Conservation (phyloP, 2,113 vertebrate genomes). For the Clinocottus analis region DNA sequence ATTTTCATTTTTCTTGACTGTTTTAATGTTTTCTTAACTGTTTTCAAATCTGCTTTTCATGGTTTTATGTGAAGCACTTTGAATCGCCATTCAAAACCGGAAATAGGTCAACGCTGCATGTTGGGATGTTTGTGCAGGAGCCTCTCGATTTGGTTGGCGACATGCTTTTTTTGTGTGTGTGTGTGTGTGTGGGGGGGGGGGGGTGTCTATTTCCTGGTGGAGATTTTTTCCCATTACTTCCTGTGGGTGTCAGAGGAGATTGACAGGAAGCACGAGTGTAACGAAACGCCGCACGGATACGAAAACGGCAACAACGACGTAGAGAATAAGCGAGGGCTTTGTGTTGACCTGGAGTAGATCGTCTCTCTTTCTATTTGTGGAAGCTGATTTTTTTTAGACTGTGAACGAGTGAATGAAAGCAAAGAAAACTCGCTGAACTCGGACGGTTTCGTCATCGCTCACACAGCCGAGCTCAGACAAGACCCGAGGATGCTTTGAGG, state of each 20-base stretch:
- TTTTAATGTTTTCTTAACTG: no score
- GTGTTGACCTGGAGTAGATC: not conserved
- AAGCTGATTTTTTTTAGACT: not conserved
- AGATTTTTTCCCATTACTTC: slow-evolving; percentile 24
- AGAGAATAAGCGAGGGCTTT: not conserved
- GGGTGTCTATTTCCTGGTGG: slow-evolving; percentile 17
- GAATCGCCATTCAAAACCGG: no score
- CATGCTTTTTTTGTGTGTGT: slow-evolving; percentile 16
- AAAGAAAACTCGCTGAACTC: not conserved
- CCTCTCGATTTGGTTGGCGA: not conserved
- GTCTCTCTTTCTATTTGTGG: not conserved
- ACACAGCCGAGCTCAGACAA: no score
- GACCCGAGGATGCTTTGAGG: no score
- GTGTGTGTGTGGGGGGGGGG: no score
- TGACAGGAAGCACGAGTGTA: slow-evolving; percentile 9
- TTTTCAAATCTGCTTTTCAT: no score
- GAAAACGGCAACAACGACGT: slow-evolving; percentile 3
- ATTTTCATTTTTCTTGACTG: no score
- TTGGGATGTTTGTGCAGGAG: not conserved
- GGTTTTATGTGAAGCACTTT: no score
- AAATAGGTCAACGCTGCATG: not conserved
- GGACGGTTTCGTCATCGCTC: no score
- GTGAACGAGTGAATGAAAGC: not conserved
- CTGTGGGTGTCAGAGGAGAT: slow-evolving; percentile 19
- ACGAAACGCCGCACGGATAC: not conserved